Conservation (phyloP, 2,797 vertebrate species). For the Peromyscus nudipes region DNA sequence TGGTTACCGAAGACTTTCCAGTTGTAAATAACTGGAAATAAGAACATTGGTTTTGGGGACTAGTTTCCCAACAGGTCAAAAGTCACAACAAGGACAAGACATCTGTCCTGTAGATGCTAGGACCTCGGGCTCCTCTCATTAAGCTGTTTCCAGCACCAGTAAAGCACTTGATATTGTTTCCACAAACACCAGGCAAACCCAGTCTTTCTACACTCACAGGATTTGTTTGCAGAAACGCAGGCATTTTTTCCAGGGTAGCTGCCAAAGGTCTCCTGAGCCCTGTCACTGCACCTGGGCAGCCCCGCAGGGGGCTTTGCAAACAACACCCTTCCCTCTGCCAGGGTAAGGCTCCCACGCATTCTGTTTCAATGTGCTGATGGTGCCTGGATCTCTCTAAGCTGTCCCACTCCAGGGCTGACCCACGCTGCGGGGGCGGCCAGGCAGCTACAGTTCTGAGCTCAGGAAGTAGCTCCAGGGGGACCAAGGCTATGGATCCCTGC, state of each 20-base stretch:
- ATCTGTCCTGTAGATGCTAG: slow-evolving; percentile 20
- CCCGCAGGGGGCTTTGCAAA: slow-evolving; percentile 79
- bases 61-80: slow-evolving; percentile 60
- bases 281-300: slow-evolving; percentile 77
- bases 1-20: slow-evolving; percentile 10
- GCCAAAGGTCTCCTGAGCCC: slow-evolving; percentile 76
- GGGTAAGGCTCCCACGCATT: slow-evolving; percentile 41
- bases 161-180: slow-evolving; percentile 68
- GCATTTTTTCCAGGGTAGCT: slow-evolving; percentile 81
- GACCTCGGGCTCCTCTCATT: slow-evolving; percentile 35
- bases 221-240: slow-evolving; percentile 83
- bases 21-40: slow-evolving; percentile 48
- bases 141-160: slow-evolving; percentile 64
- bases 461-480: background rate
- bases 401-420: slow-evolving; percentile 4
- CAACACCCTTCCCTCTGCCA: slow-evolving; percentile 68
- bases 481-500: background rate
- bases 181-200: slow-evolving; percentile 73
- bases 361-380: slow-evolving; percentile 55
- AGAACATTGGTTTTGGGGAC: slow-evolving; percentile 16
- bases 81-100: slow-evolving; percentile 52
- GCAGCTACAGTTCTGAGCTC: background rate
- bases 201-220: slow-evolving; percentile 58
- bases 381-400: slow-evolving; percentile 67
- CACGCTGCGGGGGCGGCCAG: background rate